These are phyloP conservation scores for Carpatolechia fugitivella DNA, from an alignment of 2,888 invertebrate species.

Conservation along the genomic window DNA sequence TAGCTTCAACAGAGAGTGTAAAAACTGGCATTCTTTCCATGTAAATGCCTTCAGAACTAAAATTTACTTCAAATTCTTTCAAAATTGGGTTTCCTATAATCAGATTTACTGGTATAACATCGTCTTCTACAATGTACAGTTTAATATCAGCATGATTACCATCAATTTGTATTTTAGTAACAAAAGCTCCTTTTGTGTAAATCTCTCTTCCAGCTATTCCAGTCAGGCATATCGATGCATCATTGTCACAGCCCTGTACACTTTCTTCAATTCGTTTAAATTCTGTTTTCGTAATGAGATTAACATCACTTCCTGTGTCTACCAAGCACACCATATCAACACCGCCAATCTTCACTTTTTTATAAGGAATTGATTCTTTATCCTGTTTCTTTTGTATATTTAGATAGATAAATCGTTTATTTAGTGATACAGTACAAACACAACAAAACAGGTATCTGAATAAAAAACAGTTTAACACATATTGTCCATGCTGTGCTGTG, in stretches of 20 bases:
- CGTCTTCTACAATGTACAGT: conserved; percentile 23
- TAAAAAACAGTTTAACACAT: too few species aligned
- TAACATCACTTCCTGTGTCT: conserved; percentile 27
- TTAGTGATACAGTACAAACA: too few species aligned
- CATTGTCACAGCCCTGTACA: background rate
- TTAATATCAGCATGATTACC: conserved; percentile 11
- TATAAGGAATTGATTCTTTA: conserved; percentile 11
- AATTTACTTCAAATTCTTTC: conserved; percentile 23
- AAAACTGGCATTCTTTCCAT: conserved; percentile 18
- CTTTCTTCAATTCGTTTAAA: background rate
- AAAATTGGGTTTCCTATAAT: conserved; percentile 26
- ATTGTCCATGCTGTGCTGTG: too few species aligned
- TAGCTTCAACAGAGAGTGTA: conserved; percentile 14
- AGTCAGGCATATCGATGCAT: background rate
- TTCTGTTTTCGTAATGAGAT: conserved; percentile 17
- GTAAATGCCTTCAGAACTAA: conserved; percentile 14
- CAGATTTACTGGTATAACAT: conserved; percentile 20
- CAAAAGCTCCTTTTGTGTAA: conserved; percentile 20
- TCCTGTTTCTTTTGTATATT: conserved; percentile 13
- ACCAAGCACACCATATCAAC: conserved; percentile 9
- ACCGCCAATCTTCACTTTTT: conserved; percentile 15
- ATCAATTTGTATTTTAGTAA: conserved; percentile 22
- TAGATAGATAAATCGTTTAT: too few species aligned
- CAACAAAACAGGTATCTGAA: too few species aligned
- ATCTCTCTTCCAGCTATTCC: conserved; percentile 22